A percentile compares a stretch with the other conserved stretches of the same genome.
These are phyloP conservation scores for Sebastiscus tertius DNA, from an alignment of 2,797 vertebrate genomes.

Conservation along the genomic window DNA sequence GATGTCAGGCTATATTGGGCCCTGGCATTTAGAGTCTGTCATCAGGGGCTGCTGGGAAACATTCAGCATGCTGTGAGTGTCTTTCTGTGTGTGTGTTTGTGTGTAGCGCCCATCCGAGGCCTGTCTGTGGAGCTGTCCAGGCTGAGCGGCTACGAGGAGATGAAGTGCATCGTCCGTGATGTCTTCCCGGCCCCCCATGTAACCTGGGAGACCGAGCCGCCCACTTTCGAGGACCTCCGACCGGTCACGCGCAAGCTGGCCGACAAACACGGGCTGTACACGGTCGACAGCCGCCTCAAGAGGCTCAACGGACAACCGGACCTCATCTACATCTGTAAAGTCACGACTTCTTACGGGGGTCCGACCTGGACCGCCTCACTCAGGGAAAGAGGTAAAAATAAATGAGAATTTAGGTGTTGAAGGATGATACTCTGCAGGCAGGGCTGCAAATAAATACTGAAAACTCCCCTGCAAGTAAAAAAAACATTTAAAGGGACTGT, in stretches of 20 bases:
- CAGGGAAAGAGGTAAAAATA: conserved; percentile 72
- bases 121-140: conserved; percentile 72
- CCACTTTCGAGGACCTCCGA: conserved; percentile 61
- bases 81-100: conserved; percentile 31
- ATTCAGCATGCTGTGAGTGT: conserved; percentile 19
- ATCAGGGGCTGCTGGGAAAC: conserved; percentile 40
- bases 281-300: conserved; percentile 74
- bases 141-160: conserved; percentile 81
- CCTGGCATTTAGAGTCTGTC: conserved; percentile 46
- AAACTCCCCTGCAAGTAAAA: too few species aligned
- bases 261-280: conserved; percentile 70
- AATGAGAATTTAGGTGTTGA: neutral
- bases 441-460: neutral
- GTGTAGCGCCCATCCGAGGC: conserved; percentile 74
- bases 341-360: conserved; percentile 64
- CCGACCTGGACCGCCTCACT: conserved; percentile 76
- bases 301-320: conserved; percentile 48
- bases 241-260: conserved; percentile 67
- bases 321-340: conserved; percentile 81
- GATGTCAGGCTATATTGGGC: conserved; percentile 44
- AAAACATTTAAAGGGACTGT: too few species aligned
- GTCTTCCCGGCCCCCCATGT: conserved; percentile 80
- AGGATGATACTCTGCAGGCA: neutral
- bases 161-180: conserved; percentile 69
- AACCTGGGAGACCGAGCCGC: conserved; percentile 76